Conservation (phyloP, 1,140 invertebrate species). For the Sycobia sp. region DNA sequence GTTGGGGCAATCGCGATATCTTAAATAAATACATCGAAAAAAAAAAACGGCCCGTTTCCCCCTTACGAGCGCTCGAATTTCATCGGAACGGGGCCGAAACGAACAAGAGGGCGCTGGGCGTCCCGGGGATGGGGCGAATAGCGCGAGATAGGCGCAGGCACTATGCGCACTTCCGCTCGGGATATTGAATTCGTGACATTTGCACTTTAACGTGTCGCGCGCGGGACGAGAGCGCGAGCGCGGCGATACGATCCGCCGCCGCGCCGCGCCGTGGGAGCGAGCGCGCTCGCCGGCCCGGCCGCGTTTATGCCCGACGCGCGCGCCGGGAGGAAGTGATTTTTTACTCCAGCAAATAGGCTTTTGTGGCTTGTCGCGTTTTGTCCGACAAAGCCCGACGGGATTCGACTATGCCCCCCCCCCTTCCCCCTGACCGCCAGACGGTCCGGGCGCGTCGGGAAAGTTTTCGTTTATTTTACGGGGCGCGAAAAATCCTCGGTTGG, state of each 20-base stretch:
- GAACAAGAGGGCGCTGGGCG: slow-evolving; percentile 11
- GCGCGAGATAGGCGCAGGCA: background rate
- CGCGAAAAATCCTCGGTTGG: too few species aligned
- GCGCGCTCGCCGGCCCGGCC: too few species aligned
- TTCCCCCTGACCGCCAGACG: background rate
- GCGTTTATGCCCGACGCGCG: slow-evolving; percentile 47
- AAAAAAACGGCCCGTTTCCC: too few species aligned
- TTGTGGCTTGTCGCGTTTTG: slow-evolving; percentile 57
- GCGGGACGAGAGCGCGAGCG: slow-evolving; percentile 35
- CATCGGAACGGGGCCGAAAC: too few species aligned
- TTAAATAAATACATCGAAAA: too few species aligned
- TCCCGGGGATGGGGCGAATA: too few species aligned
- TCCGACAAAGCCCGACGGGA: background rate
- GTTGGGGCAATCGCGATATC: too few species aligned
- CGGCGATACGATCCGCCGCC: slow-evolving; percentile 49
- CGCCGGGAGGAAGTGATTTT: slow-evolving; percentile 55
- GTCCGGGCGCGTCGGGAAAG: background rate
- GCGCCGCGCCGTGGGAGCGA: slow-evolving; percentile 19
- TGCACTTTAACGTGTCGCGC: slow-evolving; percentile 55
- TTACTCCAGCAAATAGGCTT: slow-evolving; percentile 59
- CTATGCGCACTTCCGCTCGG: slow-evolving; percentile 38
- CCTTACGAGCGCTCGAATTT: slow-evolving; percentile 1
- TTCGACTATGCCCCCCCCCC: too few species aligned
- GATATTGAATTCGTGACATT: slow-evolving; percentile 62
- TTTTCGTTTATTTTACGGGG: too few species aligned